Evolutionary conservation across 2,888 invertebrate species (phyloP).

Genomic region (Lepidochrysops patricia): DNA sequence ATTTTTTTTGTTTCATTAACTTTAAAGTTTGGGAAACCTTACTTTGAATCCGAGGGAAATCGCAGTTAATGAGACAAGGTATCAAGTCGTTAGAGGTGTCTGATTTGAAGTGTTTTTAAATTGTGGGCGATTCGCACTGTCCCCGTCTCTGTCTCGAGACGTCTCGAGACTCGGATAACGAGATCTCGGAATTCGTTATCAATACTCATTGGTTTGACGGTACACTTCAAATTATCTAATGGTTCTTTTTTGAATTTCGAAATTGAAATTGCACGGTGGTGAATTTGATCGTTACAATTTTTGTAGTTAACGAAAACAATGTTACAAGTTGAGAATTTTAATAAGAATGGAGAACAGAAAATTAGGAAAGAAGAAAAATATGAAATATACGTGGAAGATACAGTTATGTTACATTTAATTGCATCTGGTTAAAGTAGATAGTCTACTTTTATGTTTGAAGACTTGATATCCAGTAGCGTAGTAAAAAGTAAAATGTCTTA

Average conservation of each 20-base stretch:
- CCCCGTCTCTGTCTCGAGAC: not conserved
- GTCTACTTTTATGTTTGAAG: too few relatives aligned
- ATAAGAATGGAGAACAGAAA: too few relatives aligned
- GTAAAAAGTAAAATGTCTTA: too few relatives aligned
- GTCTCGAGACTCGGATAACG: not conserved
- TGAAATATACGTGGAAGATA: too few relatives aligned
- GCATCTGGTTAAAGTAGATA: too few relatives aligned
- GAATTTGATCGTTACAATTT: not conserved
- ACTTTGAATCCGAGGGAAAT: not conserved
- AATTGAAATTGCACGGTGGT: not conserved
- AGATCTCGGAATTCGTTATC: not conserved
- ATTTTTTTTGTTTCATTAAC: too few relatives aligned
- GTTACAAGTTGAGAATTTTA: too few relatives aligned
- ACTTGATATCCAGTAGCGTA: too few relatives aligned
- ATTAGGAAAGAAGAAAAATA: too few relatives aligned
- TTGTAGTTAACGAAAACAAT: too few relatives aligned
- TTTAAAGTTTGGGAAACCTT: too few relatives aligned
- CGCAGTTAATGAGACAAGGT: not conserved
- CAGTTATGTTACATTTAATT: too few relatives aligned
- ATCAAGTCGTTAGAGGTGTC: constrained; percentile 5
- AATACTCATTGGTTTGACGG: not conserved
- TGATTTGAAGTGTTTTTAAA: constrained; percentile 8
- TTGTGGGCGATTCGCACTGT: constrained; percentile 1
- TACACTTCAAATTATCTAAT: not conserved
- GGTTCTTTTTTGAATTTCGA: not conserved